phyloP scores from a whole-genome alignment of 2,113 vertebrate genomes.

The Upupa epops region DNA sequence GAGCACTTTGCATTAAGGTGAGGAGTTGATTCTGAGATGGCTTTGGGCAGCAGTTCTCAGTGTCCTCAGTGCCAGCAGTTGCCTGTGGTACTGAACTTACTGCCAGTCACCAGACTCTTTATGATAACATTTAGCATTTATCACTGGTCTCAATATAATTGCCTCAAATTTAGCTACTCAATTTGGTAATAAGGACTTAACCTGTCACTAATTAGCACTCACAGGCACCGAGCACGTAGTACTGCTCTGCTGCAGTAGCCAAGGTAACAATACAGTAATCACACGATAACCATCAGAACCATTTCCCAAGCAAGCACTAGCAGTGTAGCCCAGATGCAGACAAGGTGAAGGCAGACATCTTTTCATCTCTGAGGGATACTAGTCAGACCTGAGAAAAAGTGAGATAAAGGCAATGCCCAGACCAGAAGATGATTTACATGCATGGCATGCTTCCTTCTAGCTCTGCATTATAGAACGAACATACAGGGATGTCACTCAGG shows the following conservation, averaged over 20 bases:
- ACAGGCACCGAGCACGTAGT: accelerated
- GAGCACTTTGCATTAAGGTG: not conserved
- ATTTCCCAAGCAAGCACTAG: not conserved
- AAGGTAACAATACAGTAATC: not conserved
- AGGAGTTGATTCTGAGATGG: not conserved
- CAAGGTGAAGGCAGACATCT: constrained; percentile 24
- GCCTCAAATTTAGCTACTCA: not conserved
- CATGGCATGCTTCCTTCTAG: not conserved
- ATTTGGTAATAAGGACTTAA: not conserved
- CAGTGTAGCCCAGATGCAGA: not conserved
- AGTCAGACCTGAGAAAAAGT: constrained; percentile 4
- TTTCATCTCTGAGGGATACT: constrained; percentile 10
- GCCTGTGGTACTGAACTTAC: not conserved
- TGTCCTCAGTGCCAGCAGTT: not conserved
- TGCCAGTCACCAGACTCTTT: not conserved
- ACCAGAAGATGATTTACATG: not conserved
- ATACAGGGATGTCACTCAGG: not conserved
- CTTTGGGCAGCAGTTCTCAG: not conserved
- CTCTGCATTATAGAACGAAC: not conserved
- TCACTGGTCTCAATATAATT: not conserved
- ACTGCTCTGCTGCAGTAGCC: not conserved
- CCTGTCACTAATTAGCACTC: not conserved
- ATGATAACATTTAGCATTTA: not conserved
- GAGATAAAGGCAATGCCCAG: not conserved
- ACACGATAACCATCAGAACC: not conserved